Percentiles rank a stretch among this genome's conserved stretches.
phyloP scores from a whole-genome alignment of 2,888 invertebrate genomes.

The Diabrotica balteata region DNA sequence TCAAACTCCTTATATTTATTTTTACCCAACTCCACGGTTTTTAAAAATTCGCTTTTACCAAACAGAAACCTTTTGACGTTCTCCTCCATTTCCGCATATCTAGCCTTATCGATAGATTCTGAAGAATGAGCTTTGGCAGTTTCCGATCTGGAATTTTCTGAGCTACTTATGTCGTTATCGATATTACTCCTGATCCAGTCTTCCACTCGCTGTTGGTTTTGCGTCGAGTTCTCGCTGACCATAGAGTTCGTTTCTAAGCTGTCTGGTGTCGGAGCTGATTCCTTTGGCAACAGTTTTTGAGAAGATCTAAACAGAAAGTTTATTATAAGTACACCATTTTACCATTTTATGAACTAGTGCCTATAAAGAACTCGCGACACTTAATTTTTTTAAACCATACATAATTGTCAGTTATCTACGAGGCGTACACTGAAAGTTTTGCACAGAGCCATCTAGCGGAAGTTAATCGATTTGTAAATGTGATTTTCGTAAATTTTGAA shows the following conservation, averaged over 20 bases:
- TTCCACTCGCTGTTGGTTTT: conserved; percentile 64
- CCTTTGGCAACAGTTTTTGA: conserved; percentile 27
- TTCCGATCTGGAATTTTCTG: conserved; percentile 55
- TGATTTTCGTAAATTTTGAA: no score
- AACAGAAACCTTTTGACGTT: conserved; percentile 78
- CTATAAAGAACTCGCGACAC: no score
- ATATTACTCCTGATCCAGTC: conserved; percentile 79
- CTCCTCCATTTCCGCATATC: conserved; percentile 76
- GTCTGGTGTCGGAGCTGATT: conserved; percentile 31
- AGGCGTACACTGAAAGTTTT: no score
- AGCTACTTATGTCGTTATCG: conserved; percentile 61
- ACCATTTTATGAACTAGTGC: no score
- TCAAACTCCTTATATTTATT: conserved; percentile 51
- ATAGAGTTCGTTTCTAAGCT: conserved; percentile 40
- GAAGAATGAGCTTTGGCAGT: conserved; percentile 32
- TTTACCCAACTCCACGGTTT: conserved; percentile 55
- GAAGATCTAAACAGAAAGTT: no score
- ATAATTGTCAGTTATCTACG: no score
- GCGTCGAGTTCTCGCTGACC: conserved; percentile 45
- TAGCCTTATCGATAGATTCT: conserved; percentile 57
- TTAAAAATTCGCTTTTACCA: conserved; percentile 56
- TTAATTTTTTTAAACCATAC: no score
- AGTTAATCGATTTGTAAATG: no score
- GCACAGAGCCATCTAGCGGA: no score
- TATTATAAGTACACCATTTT: no score